Conservation (phyloP, 2,888 invertebrate genomes). For the Drosophila percnosoma region DNA sequence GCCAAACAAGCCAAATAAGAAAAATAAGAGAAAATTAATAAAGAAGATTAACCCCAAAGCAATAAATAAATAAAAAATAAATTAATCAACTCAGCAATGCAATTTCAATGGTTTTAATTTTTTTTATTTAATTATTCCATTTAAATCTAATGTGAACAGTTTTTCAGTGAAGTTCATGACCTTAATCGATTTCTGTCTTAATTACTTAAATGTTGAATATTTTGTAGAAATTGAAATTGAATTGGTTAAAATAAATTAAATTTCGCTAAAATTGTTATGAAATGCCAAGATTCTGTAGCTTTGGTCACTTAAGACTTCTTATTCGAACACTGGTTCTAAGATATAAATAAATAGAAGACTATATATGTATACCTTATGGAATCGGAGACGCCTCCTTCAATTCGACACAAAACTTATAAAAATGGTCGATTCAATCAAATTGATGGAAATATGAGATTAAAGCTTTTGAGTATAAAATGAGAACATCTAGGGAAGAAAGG, state of each 20-base stretch:
- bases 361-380: not conserved
- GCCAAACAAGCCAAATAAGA: conserved; percentile 29
- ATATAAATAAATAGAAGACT: not conserved
- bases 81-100: conserved; percentile 4
- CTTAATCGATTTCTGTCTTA: not conserved
- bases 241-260: not conserved
- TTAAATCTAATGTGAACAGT: not conserved
- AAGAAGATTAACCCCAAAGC: conserved; percentile 23
- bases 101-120: not conserved
- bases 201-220: not conserved
- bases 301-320: not conserved
- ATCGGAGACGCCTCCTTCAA: too few relatives aligned
- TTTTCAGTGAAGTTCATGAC: not conserved
- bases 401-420: too few relatives aligned
- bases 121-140: not conserved
- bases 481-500: not conserved
- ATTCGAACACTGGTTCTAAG: not conserved
- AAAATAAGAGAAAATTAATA: conserved; percentile 16
- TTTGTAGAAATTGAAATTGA: not conserved
- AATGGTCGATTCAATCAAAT: not conserved
- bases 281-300: not conserved
- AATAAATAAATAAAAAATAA: not conserved
- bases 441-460: not conserved
- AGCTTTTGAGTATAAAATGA: too few relatives aligned
- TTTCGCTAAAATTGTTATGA: not conserved